These are phyloP conservation scores for Clamator glandarius DNA, from an alignment of 2,797 vertebrate genomes.

Conservation along the genomic window DNA sequence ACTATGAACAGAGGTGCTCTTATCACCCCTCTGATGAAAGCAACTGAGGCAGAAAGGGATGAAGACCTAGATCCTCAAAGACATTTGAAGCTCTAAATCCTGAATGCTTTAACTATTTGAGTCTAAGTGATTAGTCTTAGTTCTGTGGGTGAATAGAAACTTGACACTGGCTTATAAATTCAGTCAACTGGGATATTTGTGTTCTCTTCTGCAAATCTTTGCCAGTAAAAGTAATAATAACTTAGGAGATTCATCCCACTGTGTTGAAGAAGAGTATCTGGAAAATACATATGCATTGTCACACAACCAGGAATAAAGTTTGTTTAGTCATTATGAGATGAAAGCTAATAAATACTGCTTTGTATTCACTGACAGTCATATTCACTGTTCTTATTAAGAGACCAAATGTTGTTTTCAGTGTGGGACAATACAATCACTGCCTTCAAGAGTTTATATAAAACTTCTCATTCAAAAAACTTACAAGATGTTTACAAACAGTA, in stretches of 20 bases:
- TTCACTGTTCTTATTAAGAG: constrained; percentile 9
- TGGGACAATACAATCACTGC: neutral
- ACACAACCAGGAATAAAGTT: neutral
- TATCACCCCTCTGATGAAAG: neutral
- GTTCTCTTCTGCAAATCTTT: constrained; percentile 16
- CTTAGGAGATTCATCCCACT: neutral
- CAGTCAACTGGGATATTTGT: neutral
- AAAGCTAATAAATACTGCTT: constrained; percentile 36
- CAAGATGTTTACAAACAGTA: neutral
- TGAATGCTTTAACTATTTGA: neutral
- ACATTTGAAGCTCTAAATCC: neutral
- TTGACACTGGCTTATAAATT: neutral
- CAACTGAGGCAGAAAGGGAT: neutral
- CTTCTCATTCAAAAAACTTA: neutral
- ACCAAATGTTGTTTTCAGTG: neutral
- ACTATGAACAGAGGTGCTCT: rapidly evolving
- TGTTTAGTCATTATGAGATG: constrained; percentile 20
- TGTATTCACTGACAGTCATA: neutral
- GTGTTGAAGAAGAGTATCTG: neutral
- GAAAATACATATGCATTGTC: constrained; percentile 14
- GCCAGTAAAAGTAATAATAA: constrained; percentile 2
- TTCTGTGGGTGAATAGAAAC: neutral
- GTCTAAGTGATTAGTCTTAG: neutral
- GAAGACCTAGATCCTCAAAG: neutral
- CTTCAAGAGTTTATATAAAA: neutral